A percentile compares a stretch with the other conserved stretches of the same genome.
These are phyloP conservation scores for Centropristis striata DNA, from an alignment of 2,113 vertebrate genomes.

Conservation along the genomic window DNA sequence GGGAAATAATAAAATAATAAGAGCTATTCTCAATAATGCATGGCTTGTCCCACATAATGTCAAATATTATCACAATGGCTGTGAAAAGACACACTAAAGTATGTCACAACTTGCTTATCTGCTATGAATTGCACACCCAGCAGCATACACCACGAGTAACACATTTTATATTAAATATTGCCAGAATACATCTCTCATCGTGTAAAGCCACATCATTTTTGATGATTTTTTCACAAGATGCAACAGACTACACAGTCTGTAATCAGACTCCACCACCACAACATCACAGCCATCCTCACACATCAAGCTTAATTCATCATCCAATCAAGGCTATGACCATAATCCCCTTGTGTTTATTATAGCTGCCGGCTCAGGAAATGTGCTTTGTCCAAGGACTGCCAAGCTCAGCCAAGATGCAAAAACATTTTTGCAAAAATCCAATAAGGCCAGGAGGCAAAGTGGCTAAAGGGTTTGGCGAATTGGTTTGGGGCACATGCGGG, in stretches of 20 bases:
- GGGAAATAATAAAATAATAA: not conserved
- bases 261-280: conserved; percentile 36
- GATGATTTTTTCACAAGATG: conserved; percentile 37
- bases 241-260: conserved; percentile 14
- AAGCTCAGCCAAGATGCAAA: conserved; percentile 51
- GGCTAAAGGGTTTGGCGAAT: conserved; percentile 36
- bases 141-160: not conserved
- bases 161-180: not conserved
- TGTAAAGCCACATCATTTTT: not conserved
- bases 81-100: not conserved
- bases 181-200: not conserved
- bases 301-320: conserved; percentile 62
- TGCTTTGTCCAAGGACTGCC: conserved; percentile 36
- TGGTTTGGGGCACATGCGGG: conserved; percentile 23
- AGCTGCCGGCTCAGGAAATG: conserved; percentile 39
- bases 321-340: conserved; percentile 52
- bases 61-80: not conserved
- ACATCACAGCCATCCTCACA: conserved; percentile 28
- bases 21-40: not conserved
- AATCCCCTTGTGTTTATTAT: conserved; percentile 57
- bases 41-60: not conserved
- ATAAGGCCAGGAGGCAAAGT: conserved; percentile 40
- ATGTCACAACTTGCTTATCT: not conserved
- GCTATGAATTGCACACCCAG: not conserved
- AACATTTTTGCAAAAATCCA: conserved; percentile 58